A percentile compares a stretch with the other conserved stretches of the same genome.
phyloP scores from a whole-genome alignment of 2,113 vertebrate genomes.

The Physeter macrocephalus region DNA sequence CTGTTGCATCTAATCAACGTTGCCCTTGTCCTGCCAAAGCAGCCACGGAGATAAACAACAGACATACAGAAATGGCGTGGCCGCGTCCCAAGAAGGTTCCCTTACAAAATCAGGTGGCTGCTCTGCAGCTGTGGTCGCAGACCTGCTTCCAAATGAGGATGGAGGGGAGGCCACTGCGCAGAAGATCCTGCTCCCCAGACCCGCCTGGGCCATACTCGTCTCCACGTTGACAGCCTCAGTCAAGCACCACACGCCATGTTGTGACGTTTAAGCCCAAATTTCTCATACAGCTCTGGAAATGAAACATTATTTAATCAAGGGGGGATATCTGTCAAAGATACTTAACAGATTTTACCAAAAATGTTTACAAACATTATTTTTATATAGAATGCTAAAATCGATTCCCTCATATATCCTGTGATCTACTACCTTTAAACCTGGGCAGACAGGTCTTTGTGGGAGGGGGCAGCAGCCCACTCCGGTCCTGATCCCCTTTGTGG shows the following conservation, averaged over 20 bases:
- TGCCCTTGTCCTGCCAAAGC: too few relatives aligned
- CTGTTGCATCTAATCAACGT: too few relatives aligned
- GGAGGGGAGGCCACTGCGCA: background rate
- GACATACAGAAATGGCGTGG: too few relatives aligned
- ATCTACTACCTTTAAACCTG: slow-evolving; percentile 62
- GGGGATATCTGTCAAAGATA: slow-evolving; percentile 35
- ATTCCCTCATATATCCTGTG: slow-evolving; percentile 52
- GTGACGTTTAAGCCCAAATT: background rate
- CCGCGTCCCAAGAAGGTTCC: too few relatives aligned
- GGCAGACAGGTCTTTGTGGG: slow-evolving; percentile 53
- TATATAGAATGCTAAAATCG: background rate
- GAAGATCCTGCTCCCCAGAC: background rate
- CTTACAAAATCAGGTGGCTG: too few relatives aligned
- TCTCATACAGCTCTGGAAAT: slow-evolving; percentile 19
- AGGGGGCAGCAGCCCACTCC: slow-evolving; percentile 52
- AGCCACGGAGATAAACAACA: too few relatives aligned
- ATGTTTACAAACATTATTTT: background rate
- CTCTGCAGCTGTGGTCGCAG: too few relatives aligned
- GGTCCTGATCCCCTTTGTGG: too few relatives aligned
- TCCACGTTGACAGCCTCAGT: background rate
- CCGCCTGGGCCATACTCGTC: too few relatives aligned
- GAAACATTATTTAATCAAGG: background rate
- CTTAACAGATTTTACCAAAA: too few relatives aligned
- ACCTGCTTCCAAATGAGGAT: background rate
- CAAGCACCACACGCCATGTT: background rate